Conservation (phyloP, 2,888 invertebrate species). For the Clepsis dumicolana region DNA sequence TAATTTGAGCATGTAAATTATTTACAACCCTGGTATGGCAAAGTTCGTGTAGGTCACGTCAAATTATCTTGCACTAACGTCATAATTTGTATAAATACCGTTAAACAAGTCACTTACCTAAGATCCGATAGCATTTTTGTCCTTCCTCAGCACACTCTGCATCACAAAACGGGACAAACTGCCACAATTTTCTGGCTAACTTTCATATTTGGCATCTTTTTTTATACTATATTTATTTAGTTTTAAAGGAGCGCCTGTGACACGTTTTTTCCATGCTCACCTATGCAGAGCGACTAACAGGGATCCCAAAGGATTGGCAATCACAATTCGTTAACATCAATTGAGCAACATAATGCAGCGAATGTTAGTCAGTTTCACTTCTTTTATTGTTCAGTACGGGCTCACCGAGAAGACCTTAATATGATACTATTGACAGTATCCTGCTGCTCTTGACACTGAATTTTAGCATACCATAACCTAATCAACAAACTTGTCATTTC, state of each 20-base stretch:
- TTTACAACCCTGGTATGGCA: background rate
- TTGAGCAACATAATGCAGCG: conserved; percentile 45
- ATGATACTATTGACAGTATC: background rate
- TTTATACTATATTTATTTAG: background rate
- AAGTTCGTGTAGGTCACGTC: background rate
- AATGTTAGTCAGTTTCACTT: conserved; percentile 22
- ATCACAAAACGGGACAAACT: background rate
- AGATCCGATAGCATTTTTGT: conserved; percentile 34
- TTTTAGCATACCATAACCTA: no score
- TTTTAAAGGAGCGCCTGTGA: background rate
- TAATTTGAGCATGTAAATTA: background rate
- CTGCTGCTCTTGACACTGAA: background rate
- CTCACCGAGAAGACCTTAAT: background rate
- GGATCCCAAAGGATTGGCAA: conserved; percentile 60
- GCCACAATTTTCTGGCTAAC: background rate
- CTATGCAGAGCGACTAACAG: conserved; percentile 52
- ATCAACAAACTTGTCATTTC: no score
- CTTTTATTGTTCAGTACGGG: conserved; percentile 13
- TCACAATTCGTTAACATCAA: conserved; percentile 53
- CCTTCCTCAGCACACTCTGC: background rate
- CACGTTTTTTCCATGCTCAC: conserved; percentile 22
- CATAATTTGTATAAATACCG: background rate
- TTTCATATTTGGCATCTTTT: background rate
- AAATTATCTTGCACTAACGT: background rate
- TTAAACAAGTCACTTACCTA: conserved; percentile 24